Base-by-base conservation (phyloP, 1,140 invertebrate species). In the Diachasmimorpha longicaudata region DNA sequence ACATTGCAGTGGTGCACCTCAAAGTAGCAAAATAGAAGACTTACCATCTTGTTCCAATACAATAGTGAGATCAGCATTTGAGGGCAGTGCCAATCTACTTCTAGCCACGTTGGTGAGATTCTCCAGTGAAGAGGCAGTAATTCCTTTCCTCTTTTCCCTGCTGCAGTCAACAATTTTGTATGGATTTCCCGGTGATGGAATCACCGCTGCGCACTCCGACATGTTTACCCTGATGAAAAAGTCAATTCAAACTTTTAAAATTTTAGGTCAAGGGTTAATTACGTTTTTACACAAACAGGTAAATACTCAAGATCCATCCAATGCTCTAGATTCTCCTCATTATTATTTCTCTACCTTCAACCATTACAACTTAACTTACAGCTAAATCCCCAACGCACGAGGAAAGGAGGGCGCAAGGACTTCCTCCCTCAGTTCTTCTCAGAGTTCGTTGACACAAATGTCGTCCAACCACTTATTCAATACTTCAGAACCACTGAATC, bases 11-110 rank as follows among this genome's bases (percentile, higher is more conserved):
- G 9, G 39, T 13, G 13, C 70, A 9, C 66, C 11, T 58, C 67
- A n/a, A 2, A 69, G 52, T 71, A 70, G 0, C 0, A 70, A 76
- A 0, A 74, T 52, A 23, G 58, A 76, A 44, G 13, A 19, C 69
- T 83, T 84, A 84, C 91, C 95, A 88, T 96, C 95, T 74, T 91
- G 92, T 84, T 96, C 95, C 76, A 96, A 87, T 37, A 96, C 93
- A 48, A 95, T 92, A 68, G 93, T 94, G n/a, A 95, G 88, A 80
- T 91, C 89, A 72, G 91, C 91, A 37, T 90, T 84, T 10, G 87
- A 85, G 78, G 86, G 90, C 77, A 83, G 80, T 74, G 81, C 83
- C 69, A 87, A 78, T 81, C 87, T 77, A 78, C 83, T 86, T 75
- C 85, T 79, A 2, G 85, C 86, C 11, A 91, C 84, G 69, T 89